Conservation (phyloP, 2,113 vertebrate genomes). For the Hemiscyllium ocellatum region DNA sequence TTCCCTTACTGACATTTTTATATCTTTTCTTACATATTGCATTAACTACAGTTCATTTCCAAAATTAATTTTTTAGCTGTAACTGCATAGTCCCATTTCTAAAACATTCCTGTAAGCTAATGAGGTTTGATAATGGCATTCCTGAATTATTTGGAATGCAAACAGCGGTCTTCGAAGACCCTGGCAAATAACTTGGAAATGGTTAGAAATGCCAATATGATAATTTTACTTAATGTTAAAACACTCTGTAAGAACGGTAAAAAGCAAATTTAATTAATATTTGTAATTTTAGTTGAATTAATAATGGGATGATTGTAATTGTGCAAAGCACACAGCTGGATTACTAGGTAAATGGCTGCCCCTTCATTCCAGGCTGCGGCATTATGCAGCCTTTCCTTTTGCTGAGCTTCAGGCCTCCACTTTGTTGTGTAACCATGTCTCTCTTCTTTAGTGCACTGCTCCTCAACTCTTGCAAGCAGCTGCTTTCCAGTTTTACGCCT, state of each 20-base stretch:
- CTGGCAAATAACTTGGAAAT: not conserved
- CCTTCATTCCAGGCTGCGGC: not conserved
- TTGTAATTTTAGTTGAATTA: not conserved
- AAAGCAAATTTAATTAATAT: conserved; percentile 1
- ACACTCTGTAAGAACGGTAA: not conserved
- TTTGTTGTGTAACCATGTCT: conserved; percentile 41
- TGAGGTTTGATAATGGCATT: not conserved
- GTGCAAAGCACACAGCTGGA: not conserved
- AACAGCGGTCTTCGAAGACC: not conserved
- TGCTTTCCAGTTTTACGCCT: conserved; percentile 59
- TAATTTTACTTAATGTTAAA: not conserved
- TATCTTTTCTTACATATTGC: not conserved
- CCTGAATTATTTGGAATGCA: not conserved
- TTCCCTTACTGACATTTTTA: not conserved
- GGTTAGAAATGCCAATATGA: not conserved
- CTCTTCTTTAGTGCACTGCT: conserved; percentile 43
- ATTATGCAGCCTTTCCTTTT: not conserved
- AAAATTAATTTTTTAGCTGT: not conserved
- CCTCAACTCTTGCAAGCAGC: conserved; percentile 51
- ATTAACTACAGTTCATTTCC: not conserved
- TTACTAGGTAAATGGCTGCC: conserved; percentile 3
- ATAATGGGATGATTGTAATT: not conserved
- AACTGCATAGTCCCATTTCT: not conserved
- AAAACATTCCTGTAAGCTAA: not conserved
- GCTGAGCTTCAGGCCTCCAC: conserved; percentile 45